Evolutionary conservation across 2,888 invertebrate species (phyloP).

Genomic region (Copidosoma aretas): DNA sequence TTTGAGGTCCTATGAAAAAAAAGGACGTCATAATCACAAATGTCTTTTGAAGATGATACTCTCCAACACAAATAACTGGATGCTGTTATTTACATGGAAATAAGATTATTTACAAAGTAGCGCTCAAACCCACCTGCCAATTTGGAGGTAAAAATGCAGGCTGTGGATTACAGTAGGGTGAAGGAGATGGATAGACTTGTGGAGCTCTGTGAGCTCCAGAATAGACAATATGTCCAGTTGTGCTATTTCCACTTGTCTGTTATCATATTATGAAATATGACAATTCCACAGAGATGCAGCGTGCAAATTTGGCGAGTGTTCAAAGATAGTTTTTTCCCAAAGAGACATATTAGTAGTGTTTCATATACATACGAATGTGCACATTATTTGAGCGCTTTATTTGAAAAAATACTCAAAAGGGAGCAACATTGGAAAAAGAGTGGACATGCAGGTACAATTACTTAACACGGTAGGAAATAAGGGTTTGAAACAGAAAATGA

Average conservation of each 20-base stretch:
- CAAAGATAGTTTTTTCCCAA: constrained; percentile 22
- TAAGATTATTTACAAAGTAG: not conserved
- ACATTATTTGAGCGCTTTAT: not conserved
- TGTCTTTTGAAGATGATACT: not conserved
- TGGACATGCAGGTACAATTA: no score
- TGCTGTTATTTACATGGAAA: not conserved
- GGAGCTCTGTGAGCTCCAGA: constrained; percentile 60
- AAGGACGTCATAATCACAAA: not conserved
- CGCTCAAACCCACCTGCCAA: constrained; percentile 54
- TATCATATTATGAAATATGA: constrained; percentile 46
- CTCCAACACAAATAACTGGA: not conserved
- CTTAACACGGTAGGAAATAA: no score
- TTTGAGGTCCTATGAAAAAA: constrained; percentile 56
- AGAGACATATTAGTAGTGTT: constrained; percentile 5
- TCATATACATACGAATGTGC: not conserved
- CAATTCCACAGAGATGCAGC: constrained; percentile 57
- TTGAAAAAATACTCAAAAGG: not conserved
- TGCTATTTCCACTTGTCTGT: constrained; percentile 57
- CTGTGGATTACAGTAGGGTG: constrained; percentile 61
- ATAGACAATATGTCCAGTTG: constrained; percentile 57
- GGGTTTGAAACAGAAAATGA: no score
- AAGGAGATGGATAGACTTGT: constrained; percentile 60
- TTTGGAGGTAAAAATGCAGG: constrained; percentile 61
- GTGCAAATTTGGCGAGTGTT: constrained; percentile 49
- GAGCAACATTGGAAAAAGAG: not conserved